Base-by-base conservation (phyloP, 1,140 invertebrate genomes). In the Leguminivora glycinivorella region DNA sequence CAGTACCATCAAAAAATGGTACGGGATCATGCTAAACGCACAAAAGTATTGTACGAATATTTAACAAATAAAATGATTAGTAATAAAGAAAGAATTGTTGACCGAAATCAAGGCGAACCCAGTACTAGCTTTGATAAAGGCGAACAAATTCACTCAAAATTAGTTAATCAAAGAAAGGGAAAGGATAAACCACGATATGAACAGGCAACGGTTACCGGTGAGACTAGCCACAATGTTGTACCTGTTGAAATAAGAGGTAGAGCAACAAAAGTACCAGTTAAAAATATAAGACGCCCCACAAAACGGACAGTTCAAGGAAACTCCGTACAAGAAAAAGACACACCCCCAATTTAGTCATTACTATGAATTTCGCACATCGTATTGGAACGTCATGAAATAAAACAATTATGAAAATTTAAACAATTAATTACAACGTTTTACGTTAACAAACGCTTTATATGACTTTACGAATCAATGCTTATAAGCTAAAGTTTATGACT, bases 181-280 rank as follows among this genome's bases (percentile, higher is more conserved):
- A 58, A 58, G 17, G 56, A 58, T 22, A 58, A 58, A 58, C 56
- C 56, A 2, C 24, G 14, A 26, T 58, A 58, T 19, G 56, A 58
- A 58, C 24, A 5, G 2, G 56, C 56, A 6, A 58, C 24, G 12
- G 56, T 58, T 4, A 58, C 12, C 2, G 56, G 56, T 24, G 25
- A 58, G 24, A 58, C 56, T 4, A 58, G 9, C 2, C 19, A 19
- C 6, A 58, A 58, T 12, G 56, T 58, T 4, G 12, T 58, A 2
- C 56, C 56, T 24, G 56, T 58, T 24, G 56, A 24, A 58, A 58
- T 58, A 2, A 58, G 56, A 26, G 56, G 25, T 58, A 2, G 56
- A 4, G 19, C 19, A 4, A 58, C 56, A 4, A 58, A 22, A 58
- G 56, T 58, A 5, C 56, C 56, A 12, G 14, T 31, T 31, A 3